phyloP scores from a whole-genome alignment of 1,140 invertebrate genomes.

The Amphibalanus amphitrite region DNA sequence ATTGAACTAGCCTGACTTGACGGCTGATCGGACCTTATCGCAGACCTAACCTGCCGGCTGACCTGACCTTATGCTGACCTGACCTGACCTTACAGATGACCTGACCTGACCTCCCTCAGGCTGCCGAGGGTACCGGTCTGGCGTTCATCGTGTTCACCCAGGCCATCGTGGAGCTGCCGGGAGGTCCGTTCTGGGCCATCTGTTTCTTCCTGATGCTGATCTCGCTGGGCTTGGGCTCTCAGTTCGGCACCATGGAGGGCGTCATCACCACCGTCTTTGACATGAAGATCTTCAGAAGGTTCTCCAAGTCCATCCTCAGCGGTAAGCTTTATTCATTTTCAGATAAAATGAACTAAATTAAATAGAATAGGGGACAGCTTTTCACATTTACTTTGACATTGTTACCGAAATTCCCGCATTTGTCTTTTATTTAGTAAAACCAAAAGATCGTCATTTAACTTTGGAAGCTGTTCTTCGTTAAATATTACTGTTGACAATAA shows the following conservation, averaged over 20 bases:
- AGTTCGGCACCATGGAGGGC: conserved; percentile 50
- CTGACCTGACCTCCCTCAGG: conserved; percentile 26
- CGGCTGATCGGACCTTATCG: too few relatives aligned
- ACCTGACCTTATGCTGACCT: too few relatives aligned
- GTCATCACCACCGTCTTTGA: conserved; percentile 33
- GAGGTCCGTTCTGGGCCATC: conserved; percentile 75
- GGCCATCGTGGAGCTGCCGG: conserved; percentile 67
- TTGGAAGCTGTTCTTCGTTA: too few relatives aligned
- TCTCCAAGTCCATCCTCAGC: conserved; percentile 29
- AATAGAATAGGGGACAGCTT: too few relatives aligned
- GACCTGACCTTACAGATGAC: not conserved
- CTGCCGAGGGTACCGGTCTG: conserved; percentile 73
- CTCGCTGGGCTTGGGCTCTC: conserved; percentile 68
- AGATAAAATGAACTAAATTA: too few relatives aligned
- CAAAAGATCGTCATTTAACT: too few relatives aligned
- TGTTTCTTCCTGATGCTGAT: conserved; percentile 84
- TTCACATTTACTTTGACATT: too few relatives aligned
- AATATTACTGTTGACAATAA: too few relatives aligned
- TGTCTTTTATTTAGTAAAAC: too few relatives aligned
- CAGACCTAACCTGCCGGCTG: too few relatives aligned
- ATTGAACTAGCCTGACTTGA: too few relatives aligned
- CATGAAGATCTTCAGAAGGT: conserved; percentile 21
- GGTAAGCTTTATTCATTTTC: conserved; percentile 19
- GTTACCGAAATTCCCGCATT: too few relatives aligned
- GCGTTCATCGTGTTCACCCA: conserved; percentile 41